These are phyloP conservation scores for Alviniconcha strummeri DNA, from an alignment of 2,888 invertebrate species.

Conservation along the genomic window DNA sequence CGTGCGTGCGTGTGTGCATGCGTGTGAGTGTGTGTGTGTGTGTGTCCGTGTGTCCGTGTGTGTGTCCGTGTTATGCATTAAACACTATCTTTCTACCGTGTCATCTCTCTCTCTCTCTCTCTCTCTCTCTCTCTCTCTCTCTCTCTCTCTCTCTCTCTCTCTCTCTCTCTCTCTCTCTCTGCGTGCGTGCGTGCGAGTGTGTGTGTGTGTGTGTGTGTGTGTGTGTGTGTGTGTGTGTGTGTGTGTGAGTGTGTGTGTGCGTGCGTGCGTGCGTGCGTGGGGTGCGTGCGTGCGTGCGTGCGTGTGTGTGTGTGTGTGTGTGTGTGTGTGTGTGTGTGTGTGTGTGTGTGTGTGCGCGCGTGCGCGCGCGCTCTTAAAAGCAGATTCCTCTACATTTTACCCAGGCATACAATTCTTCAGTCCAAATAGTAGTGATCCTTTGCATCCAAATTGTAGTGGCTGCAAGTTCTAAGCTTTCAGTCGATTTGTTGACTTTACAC, in stretches of 20 bases:
- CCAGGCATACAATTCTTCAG: too few species aligned
- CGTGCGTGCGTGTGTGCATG: too few species aligned
- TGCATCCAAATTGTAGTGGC: too few species aligned
- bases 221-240: neutral
- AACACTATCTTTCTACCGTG: neutral
- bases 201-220: neutral
- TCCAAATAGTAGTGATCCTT: too few species aligned
- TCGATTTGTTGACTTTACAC: too few species aligned
- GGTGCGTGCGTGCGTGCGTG: neutral
- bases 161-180: neutral
- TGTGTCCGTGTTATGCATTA: neutral
- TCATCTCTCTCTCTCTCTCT: constrained; percentile 1
- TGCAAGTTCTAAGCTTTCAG: too few species aligned
- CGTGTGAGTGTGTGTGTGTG: too few species aligned
- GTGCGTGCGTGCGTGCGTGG: neutral
- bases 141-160: neutral
- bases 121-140: constrained; percentile 11
- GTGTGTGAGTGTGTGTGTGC: neutral
- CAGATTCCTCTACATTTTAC: too few species aligned
- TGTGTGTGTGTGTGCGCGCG: neutral
- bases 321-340: neutral
- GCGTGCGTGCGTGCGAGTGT: neutral
- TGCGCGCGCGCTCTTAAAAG: too few species aligned
- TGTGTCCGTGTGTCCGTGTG: neutral
- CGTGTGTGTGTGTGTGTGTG: neutral